Conservation (phyloP, 2,113 vertebrate genomes). For the Cyrtonyx montezumae region DNA sequence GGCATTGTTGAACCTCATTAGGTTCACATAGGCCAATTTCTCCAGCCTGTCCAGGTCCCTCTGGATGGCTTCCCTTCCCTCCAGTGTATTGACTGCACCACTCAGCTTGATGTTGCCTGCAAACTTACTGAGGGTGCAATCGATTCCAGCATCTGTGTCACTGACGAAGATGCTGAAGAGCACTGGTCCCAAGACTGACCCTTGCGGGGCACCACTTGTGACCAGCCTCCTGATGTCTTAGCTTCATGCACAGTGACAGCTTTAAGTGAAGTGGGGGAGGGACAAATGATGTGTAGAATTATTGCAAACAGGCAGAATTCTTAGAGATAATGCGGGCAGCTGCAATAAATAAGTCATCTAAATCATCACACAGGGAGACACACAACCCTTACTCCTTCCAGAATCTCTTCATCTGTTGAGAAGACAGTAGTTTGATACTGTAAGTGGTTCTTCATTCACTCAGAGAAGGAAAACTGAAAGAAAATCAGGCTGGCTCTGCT, state of each 20-base stretch:
- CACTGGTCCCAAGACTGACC: too few species aligned
- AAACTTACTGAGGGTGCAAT: too few species aligned
- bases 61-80: too few species aligned
- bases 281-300: neutral
- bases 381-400: neutral
- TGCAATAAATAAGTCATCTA: neutral
- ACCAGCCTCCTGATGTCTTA: too few species aligned
- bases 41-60: too few species aligned
- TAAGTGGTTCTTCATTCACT: neutral
- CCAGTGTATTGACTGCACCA: too few species aligned
- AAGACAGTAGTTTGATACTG: neutral
- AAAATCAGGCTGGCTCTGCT: neutral
- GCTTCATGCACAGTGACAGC: neutral
- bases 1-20: too few species aligned
- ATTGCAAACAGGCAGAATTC: neutral
- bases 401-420: neutral
- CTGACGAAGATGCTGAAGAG: too few species aligned
- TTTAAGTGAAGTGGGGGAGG: neutral
- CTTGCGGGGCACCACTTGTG: too few species aligned
- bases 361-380: neutral
- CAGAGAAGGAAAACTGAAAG: neutral
- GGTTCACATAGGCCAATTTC: too few species aligned
- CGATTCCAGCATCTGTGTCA: too few species aligned
- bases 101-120: too few species aligned
- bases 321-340: neutral